These are phyloP conservation scores for Capitulum mitella DNA, from an alignment of 2,888 invertebrate genomes.

Conservation along the genomic window DNA sequence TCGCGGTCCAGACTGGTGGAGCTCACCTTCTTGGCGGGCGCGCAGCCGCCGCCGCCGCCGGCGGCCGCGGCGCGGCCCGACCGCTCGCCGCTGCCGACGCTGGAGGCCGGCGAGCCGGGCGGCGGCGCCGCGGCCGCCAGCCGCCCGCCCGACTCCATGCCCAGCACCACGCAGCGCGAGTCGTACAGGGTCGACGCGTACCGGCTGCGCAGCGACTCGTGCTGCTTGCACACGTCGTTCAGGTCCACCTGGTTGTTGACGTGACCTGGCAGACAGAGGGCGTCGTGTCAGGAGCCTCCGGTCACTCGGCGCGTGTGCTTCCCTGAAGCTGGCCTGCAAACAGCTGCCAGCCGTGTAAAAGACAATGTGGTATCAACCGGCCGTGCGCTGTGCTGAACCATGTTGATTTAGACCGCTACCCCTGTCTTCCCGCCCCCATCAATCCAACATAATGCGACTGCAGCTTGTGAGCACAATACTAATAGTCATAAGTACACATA, in stretches of 20 bases:
- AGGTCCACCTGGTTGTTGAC: constrained; percentile 75
- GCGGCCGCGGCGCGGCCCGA: constrained; percentile 29
- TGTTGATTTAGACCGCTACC: too few species aligned
- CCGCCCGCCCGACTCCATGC: constrained; percentile 49
- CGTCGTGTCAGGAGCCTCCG: constrained; percentile 10
- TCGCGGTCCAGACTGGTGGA: constrained; percentile 35
- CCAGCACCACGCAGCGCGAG: constrained; percentile 77
- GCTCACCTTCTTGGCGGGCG: constrained; percentile 30
- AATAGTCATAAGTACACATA: too few species aligned
- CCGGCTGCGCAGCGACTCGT: constrained; percentile 80
- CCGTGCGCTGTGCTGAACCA: too few species aligned
- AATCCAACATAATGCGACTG: too few species aligned
- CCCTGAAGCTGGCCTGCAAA: too few species aligned
- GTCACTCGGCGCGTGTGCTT: too few species aligned
- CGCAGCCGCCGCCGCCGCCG: too few species aligned
- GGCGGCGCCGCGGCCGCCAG: constrained; percentile 29
- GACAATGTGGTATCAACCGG: too few species aligned
- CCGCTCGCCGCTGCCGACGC: constrained; percentile 26
- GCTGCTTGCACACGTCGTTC: constrained; percentile 77
- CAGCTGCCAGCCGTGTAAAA: too few species aligned
- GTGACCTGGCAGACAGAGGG: constrained; percentile 48
- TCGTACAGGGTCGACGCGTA: constrained; percentile 77
- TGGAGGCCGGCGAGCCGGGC: constrained; percentile 12
- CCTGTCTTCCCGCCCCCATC: too few species aligned
- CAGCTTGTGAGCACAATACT: too few species aligned